A percentile compares a stretch with the other conserved stretches of the same genome.
phyloP scores from a whole-genome alignment of 2,797 vertebrate genomes.

The Phrynocephalus forsythii region DNA sequence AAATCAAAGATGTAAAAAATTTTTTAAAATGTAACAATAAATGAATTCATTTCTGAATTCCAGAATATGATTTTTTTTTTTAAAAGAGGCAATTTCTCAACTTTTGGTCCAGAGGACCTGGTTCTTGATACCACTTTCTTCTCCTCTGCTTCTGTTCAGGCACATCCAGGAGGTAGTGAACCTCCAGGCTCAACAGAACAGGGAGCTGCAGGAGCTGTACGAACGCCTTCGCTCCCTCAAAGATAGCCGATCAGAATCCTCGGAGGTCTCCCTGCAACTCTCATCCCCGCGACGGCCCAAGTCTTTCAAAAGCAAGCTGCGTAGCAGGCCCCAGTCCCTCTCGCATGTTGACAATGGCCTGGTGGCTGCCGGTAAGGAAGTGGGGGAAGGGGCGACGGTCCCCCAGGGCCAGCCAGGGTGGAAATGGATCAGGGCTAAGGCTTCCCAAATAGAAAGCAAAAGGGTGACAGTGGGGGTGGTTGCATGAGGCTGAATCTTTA shows the following conservation, averaged over 20 bases:
- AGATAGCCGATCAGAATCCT: conserved; percentile 83
- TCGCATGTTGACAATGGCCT: conserved; percentile 86
- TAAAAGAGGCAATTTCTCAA: no score
- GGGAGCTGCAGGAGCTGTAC: conserved; percentile 90
- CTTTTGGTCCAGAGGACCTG: no score
- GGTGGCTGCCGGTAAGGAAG: conserved; percentile 62
- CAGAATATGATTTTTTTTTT: neutral
- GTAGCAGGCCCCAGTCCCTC: conserved; percentile 82
- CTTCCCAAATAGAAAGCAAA: neutral
- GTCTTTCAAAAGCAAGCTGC: conserved; percentile 85
- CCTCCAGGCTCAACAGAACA: conserved; percentile 90
- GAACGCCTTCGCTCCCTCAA: conserved; percentile 85
- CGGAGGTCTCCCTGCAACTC: conserved; percentile 74
- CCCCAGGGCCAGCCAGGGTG: neutral
- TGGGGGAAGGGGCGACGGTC: neutral
- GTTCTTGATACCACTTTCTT: neutral
- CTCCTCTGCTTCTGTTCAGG: conserved; percentile 69
- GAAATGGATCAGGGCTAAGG: no score
- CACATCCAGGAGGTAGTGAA: conserved; percentile 93
- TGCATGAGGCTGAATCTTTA: neutral
- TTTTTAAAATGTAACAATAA: neutral
- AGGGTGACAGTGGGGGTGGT: neutral
- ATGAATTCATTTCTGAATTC: neutral
- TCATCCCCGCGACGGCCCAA: conserved; percentile 87
- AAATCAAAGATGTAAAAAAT: no score